phyloP scores from a whole-genome alignment of 2,797 vertebrate genomes.

The Chromis chromis region DNA sequence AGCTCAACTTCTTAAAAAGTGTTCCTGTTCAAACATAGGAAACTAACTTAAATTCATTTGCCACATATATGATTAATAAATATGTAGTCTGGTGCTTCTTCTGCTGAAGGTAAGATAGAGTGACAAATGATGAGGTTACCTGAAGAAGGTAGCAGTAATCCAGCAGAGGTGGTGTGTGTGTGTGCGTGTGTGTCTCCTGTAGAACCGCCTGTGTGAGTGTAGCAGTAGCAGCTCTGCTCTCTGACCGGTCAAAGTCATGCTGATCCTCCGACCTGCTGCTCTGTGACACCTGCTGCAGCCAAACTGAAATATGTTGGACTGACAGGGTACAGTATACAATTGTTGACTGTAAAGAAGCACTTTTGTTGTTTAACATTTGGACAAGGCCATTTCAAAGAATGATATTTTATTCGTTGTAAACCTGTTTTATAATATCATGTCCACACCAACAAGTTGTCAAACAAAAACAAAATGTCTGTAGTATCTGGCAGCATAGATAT shows the following conservation, averaged over 20 bases:
- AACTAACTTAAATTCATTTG: not conserved
- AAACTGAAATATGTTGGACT: no score
- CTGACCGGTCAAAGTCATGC: not conserved
- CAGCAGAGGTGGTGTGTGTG: not conserved
- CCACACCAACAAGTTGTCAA: no score
- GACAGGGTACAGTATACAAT: no score
- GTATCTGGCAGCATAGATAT: no score
- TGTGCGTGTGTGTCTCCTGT: not conserved
- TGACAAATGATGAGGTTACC: not conserved
- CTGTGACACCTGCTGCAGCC: constrained; percentile 12
- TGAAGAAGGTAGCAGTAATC: not conserved
- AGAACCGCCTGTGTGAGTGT: not conserved
- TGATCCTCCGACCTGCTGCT: not conserved
- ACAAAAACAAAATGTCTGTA: no score
- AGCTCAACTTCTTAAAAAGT: not conserved
- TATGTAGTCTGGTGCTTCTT: not conserved
- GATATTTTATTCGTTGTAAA: no score
- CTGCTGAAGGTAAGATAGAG: not conserved
- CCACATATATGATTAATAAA: not conserved
- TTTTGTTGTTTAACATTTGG: no score
- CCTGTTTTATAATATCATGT: no score
- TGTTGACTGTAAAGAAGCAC: no score
- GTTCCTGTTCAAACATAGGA: not conserved
- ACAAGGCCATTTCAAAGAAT: no score
- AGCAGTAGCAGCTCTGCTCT: not conserved